phyloP scores from a whole-genome alignment of 2,797 vertebrate genomes.

The Hyperoplus immaculatus region DNA sequence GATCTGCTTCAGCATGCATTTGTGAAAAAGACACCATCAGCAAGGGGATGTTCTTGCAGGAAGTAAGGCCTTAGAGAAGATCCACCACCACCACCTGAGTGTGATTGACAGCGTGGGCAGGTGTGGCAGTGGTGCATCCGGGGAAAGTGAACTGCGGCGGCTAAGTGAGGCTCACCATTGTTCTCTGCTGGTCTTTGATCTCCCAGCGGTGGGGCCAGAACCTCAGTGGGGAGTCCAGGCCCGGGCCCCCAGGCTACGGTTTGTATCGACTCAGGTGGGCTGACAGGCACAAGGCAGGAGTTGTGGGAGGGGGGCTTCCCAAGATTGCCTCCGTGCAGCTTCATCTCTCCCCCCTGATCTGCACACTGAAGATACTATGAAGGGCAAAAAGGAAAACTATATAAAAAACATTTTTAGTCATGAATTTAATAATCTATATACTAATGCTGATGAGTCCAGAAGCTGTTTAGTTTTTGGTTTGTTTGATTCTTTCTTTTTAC shows the following conservation, averaged over 20 bases:
- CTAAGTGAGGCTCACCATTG: slow-evolving; percentile 88
- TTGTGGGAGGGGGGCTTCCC: slow-evolving; percentile 51
- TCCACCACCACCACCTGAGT: slow-evolving; percentile 73
- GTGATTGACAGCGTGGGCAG: slow-evolving; percentile 86
- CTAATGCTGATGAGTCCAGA: not conserved
- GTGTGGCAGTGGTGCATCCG: slow-evolving; percentile 86
- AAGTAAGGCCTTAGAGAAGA: slow-evolving; percentile 20
- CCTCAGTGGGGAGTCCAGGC: slow-evolving; percentile 87
- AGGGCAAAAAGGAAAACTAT: slow-evolving; percentile 11
- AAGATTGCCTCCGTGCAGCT: slow-evolving; percentile 32
- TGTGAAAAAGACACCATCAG: not conserved
- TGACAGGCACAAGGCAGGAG: slow-evolving; percentile 59
- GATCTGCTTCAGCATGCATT: not conserved
- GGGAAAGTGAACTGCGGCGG: slow-evolving; percentile 69
- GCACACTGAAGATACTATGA: slow-evolving; percentile 15
- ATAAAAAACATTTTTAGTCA: slow-evolving; percentile 23
- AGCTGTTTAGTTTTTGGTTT: slow-evolving; percentile 1
- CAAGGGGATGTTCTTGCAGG: slow-evolving; percentile 10
- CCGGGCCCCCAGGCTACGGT: slow-evolving; percentile 81
- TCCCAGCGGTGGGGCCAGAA: slow-evolving; percentile 85
- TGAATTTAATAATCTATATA: not conserved
- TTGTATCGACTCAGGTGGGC: slow-evolving; percentile 80
- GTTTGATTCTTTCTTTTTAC: not conserved
- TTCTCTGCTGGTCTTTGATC: slow-evolving; percentile 92
- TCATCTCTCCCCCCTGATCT: slow-evolving; percentile 48